Base-by-base conservation (phyloP, 2,113 vertebrate genomes). In the Rhipidura dahli region DNA sequence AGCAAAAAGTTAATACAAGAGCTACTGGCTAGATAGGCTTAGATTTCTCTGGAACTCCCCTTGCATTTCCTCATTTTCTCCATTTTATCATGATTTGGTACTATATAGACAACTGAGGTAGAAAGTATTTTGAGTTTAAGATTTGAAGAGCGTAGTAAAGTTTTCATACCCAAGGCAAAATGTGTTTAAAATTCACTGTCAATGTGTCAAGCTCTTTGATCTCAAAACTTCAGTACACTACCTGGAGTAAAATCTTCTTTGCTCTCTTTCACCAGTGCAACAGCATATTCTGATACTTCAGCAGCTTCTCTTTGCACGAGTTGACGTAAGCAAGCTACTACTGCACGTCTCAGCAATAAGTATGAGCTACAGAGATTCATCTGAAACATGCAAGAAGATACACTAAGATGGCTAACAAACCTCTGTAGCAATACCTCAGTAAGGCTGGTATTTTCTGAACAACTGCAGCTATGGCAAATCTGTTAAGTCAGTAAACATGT, bases 251-350 rank as follows among this genome's bases (percentile, higher is more conserved):
- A 98, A 93, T 98, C 98, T 95, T 98, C 98, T 93, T 97, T 97
- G 84, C 93, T 97, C 54, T 99, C 98, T 96, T 99, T 99, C 92
- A 98, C 98, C 89, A 99, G 96, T 18, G 96, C 94, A 88, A 99
- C 97, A 16, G 99, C 99, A 50, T 98, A 98, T 87, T 99, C 98
- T 21, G 98, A 98, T 21, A 99, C 99, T 95, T 99, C 98, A 83
- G 98, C 96, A 33, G 99, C 99, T 95, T 98, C 99, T 84, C 98
- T 98, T 96, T 99, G 99, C 28, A 98, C 99, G 57, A 99, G 98
- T 33, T 99, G 99, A 83, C 97, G 97, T 95, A 99, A 97, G 94
- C 99, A 99, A 51, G 99, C 98, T 82, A 99, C 97, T 56, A 98
- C 99, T 3, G 99, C 98, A 37, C 98, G 98, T 54, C 99, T 98